Evolutionary conservation across 2,888 invertebrate species (phyloP).

Genomic region (Nomada ruficornis): DNA sequence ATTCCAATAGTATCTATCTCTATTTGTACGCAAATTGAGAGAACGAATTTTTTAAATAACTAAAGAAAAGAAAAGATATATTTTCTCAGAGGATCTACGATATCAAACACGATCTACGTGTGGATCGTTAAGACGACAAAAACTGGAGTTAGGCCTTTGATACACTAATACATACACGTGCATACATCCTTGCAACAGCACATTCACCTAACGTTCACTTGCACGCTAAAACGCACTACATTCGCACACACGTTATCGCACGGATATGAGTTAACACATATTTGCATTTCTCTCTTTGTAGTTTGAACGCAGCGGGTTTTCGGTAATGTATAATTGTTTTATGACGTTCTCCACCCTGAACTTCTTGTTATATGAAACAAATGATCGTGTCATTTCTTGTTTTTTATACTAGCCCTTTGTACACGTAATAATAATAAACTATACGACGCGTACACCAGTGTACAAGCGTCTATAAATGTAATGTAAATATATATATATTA

Average conservation of each 20-base stretch:
- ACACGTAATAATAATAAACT: constrained; percentile 56
- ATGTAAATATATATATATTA: constrained; percentile 37
- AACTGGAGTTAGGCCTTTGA: constrained; percentile 58
- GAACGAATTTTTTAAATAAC: not conserved
- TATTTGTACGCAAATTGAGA: not conserved
- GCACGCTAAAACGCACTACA: not conserved
- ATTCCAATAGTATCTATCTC: not conserved
- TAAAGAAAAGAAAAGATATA: too few species aligned
- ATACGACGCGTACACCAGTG: constrained; percentile 57
- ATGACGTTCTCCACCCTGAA: not conserved
- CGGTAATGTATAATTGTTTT: constrained; percentile 22
- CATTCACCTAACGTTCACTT: not conserved
- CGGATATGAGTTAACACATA: constrained; percentile 42
- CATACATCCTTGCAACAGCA: not conserved
- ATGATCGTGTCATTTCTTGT: constrained; percentile 22
- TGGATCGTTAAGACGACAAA: constrained; percentile 43
- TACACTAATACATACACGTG: constrained; percentile 44
- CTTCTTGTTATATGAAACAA: constrained; percentile 43
- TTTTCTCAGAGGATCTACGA: not conserved
- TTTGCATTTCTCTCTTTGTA: constrained; percentile 10
- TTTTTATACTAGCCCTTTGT: constrained; percentile 41
- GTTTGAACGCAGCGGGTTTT: constrained; percentile 39
- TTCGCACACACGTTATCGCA: constrained; percentile 12
- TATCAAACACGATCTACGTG: not conserved
- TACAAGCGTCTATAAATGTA: constrained; percentile 61